Evolutionary conservation across 2,888 invertebrate genomes (phyloP).

Genomic region (Tineola bisselliella): DNA sequence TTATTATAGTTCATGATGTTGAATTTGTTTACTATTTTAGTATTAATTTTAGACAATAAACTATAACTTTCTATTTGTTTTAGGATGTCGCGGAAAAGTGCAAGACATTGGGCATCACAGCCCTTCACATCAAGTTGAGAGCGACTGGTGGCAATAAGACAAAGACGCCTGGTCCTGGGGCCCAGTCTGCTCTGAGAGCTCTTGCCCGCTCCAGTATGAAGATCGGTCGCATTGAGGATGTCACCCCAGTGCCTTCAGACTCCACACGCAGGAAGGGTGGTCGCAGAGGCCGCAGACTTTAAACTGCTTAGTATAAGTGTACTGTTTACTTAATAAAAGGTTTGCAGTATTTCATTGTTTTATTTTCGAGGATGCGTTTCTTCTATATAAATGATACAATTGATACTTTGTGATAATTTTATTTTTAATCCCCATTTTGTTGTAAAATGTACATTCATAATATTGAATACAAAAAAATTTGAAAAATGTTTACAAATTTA

Average conservation of each 20-base stretch:
- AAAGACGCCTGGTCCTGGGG: conserved; percentile 98
- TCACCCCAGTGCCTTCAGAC: conserved; percentile 99
- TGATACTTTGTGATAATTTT: background rate
- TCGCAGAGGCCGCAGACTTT: conserved; percentile 98
- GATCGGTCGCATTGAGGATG: conserved; percentile 99
- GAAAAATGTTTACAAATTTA: background rate
- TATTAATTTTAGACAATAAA: too few species aligned
- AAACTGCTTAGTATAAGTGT: conserved; percentile 66
- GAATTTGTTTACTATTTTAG: too few species aligned
- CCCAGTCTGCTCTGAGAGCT: conserved; percentile 96
- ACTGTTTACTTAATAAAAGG: conserved; percentile 53
- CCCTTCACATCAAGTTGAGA: conserved; percentile 96
- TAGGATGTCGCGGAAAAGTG: conserved; percentile 99
- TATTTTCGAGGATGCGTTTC: background rate
- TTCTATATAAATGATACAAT: background rate
- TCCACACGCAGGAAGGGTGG: conserved; percentile 99
- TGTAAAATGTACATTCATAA: background rate
- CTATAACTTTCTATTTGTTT: too few species aligned
- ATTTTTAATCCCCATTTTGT: background rate
- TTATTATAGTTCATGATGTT: too few species aligned
- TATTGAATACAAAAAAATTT: background rate
- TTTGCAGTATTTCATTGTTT: conserved; percentile 32
- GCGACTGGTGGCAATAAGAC: conserved; percentile 99
- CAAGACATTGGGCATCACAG: conserved; percentile 96
- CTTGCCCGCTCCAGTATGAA: conserved; percentile 99